Evolutionary conservation across 1,140 invertebrate genomes (phyloP), one percentile per base, ranked within the genome.

Genomic region (Drosophila rhopaloa): DNA sequence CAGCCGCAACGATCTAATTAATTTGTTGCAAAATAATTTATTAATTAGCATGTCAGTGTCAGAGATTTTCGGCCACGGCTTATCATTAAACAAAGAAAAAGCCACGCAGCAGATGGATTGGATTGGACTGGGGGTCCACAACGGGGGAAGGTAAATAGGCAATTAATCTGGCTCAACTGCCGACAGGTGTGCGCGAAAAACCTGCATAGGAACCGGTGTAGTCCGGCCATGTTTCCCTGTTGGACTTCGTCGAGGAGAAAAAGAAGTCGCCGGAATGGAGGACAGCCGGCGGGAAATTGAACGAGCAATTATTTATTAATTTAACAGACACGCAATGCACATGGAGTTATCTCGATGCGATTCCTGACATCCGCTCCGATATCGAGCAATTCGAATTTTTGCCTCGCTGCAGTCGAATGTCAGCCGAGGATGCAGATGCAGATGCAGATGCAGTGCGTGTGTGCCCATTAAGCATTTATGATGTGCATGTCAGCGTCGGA

Each of bases 1-100:
- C 44, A 41, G 37, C 47, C 40, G 43, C 58, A 59, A 27, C 47
- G 62, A 88, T 76, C 59, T 86, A 83, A 86, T 86, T 89, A 88
- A 83, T 83, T 77, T 77, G 84, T 80, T 80, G 72, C 79, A 77
- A 83, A 79, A 88, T 76, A 86, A 86, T 86, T 83, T 89, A 86
- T 86, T 86, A 88, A 86, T 86, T 86, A 88, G 79, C 66, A 68
- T 77, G 61, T 83, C 79, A 86, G 63, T 76, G 72, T 56, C 79
- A 76, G 72, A 73, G 66, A 79, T 76, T 71, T 76, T 65, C 57
- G 61, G 61, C 35, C 61, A 60, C 40, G 85, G 65, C 48, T 66
- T 70, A 60, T 67, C 62, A 56, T 79, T 73, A 76, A 60, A 79
- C 65, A 72, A 65, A 72, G 58, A 48, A 51, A 72, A 67, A 27